Base-by-base conservation (phyloP, 2,888 invertebrate species). In the Slavum lentiscoides region DNA sequence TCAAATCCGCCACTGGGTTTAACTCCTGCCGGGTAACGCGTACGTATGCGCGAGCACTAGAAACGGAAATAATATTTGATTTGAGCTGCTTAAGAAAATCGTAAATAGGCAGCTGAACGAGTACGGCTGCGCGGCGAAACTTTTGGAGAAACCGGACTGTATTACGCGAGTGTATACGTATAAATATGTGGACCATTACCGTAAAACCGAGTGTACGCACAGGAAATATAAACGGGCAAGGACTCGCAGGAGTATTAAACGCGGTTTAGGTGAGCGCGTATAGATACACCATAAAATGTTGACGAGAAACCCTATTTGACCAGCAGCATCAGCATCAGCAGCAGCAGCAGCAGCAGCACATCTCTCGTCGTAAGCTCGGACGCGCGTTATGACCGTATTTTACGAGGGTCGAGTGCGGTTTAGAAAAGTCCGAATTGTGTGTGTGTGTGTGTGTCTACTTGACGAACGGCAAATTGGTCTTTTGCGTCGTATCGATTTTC, bases 331-430 rank as follows among this genome's bases (percentile, higher is more conserved):
- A 30, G 30, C 30, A 4, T 1, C 30, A 30, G 30, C 30, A 30
- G 59, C 43, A 6, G 43, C 9, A 30, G 30, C 30, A 4, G 1
- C 30, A 4, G 30, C 30, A 30, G 1, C 30, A 4, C 2, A 30
- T 43, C 43, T 43, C 43, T 43, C 43, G 68, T 43, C 43, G 68
- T 53, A 30, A 75, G 67, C 75, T 55, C 61, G 15, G 30, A 30
- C 30, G 30, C 66, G 23, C 43, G 17, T 49, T 49, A 37, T 67
- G 43, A 49, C 67, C 39, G 75, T 59, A 62, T 75, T 75, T 75
- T 75, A 75, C 23, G 75, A 75, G 21, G 19, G 58, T 67, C 59
- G 55, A 74, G 39, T 64, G 30, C 55, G 55, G 37, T 74, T 74
- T 66, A 74, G 37, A 15, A 8, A 55, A 69, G 5, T 69, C 53